Percentiles rank a stretch among this genome's conserved stretches.
Conservation (phyloP, 1,140 invertebrate genomes). For the Drosophila lacteicornis region DNA sequence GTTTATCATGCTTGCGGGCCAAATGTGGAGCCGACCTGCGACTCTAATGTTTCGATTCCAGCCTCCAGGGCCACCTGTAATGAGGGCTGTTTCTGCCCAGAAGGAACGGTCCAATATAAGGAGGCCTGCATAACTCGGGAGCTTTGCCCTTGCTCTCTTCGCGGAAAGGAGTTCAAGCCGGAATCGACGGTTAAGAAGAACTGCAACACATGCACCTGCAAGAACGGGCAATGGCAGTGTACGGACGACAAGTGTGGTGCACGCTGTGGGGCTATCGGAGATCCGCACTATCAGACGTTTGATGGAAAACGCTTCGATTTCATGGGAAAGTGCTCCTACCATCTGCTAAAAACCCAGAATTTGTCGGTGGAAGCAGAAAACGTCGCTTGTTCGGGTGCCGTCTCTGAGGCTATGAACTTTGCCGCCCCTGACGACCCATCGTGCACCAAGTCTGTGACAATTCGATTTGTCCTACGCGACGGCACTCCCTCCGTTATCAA, state of each 20-base stretch:
- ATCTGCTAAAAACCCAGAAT: conserved; percentile 89
- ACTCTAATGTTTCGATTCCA: conserved; percentile 63
- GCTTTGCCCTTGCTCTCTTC: conserved; percentile 92
- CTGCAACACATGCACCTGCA: conserved; percentile 90
- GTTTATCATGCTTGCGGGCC: conserved; percentile 90
- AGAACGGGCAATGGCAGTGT: conserved; percentile 90
- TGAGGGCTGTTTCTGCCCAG: conserved; percentile 95
- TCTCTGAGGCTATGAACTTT: conserved; percentile 90
- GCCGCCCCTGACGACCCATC: conserved; percentile 88
- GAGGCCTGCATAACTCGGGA: conserved; percentile 89
- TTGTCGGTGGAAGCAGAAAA: conserved; percentile 93
- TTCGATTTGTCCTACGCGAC: conserved; percentile 86
- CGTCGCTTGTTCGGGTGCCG: conserved; percentile 91
- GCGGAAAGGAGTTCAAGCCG: conserved; percentile 90
- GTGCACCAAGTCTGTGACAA: conserved; percentile 92
- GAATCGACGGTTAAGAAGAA: conserved; percentile 90
- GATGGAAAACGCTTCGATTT: conserved; percentile 94
- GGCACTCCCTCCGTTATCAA: conserved; percentile 86
- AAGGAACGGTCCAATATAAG: conserved; percentile 89
- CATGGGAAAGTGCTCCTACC: conserved; percentile 95
- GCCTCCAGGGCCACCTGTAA: conserved; percentile 87
- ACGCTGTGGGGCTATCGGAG: conserved; percentile 92
- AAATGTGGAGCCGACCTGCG: conserved; percentile 86
- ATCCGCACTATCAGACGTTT: conserved; percentile 96
- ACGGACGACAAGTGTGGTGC: conserved; percentile 90